Percentiles rank a stretch among this genome's conserved stretches.
phyloP scores from a whole-genome alignment of 2,888 invertebrate genomes.

The Drosophila mulleri region DNA sequence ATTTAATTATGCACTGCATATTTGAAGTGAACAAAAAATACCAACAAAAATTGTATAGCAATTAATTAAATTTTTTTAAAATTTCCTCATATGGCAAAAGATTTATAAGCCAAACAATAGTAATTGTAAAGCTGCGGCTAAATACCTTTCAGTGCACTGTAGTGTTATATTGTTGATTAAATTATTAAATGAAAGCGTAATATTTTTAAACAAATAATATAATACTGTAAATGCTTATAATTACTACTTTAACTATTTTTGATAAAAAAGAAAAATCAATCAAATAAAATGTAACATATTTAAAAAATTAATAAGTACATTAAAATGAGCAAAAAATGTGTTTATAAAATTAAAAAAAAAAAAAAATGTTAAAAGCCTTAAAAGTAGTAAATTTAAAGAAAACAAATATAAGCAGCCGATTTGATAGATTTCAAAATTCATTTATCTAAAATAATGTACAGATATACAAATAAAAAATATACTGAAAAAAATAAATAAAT shows the following conservation, averaged over 20 bases:
- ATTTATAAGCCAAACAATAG: background rate
- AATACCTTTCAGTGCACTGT: background rate
- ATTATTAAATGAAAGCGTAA: background rate
- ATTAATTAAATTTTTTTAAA: conserved; percentile 14
- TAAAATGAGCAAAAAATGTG: too few species aligned
- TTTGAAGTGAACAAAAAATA: conserved; percentile 12
- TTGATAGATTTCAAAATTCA: too few species aligned
- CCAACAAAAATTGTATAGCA: conserved; percentile 8
- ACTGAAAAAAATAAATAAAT: too few species aligned
- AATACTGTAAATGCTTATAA: background rate
- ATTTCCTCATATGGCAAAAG: conserved; percentile 18
- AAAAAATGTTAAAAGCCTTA: too few species aligned
- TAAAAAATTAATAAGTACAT: too few species aligned
- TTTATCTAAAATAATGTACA: too few species aligned
- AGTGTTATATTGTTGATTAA: background rate
- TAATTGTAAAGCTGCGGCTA: background rate
- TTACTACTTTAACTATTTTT: background rate
- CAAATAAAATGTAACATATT: too few species aligned
- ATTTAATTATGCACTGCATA: conserved; percentile 23
- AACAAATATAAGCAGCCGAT: too few species aligned
- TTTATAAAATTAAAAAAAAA: too few species aligned
- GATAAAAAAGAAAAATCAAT: background rate
- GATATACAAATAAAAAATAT: too few species aligned
- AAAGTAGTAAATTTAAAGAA: too few species aligned
- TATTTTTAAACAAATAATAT: background rate